A percentile compares a stretch with the other conserved stretches of the same genome.
Evolutionary conservation across 2,113 vertebrate genomes (phyloP).

Genomic region (Tautogolabrus adspersus): DNA sequence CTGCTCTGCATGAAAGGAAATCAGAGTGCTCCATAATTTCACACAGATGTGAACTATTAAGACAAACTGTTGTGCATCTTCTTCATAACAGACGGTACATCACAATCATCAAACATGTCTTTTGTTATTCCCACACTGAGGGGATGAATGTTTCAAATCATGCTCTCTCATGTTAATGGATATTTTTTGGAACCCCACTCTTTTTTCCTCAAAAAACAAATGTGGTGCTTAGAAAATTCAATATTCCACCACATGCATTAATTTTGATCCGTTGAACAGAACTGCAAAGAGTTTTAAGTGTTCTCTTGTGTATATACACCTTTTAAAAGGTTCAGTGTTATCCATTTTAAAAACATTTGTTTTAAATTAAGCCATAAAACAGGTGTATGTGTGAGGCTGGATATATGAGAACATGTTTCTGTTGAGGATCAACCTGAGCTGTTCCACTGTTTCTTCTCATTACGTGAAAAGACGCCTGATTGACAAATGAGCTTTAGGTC

Average conservation of each 20-base stretch:
- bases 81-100: slow-evolving; percentile 38
- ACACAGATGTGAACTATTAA: slow-evolving; percentile 61
- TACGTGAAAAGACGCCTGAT: slow-evolving; percentile 55
- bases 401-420: slow-evolving; percentile 46
- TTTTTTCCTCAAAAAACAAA: slow-evolving; percentile 32
- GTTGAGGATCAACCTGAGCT: slow-evolving; percentile 19
- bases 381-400: slow-evolving; percentile 17
- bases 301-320: too few relatives aligned
- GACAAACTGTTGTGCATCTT: slow-evolving; percentile 37
- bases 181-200: slow-evolving; percentile 2
- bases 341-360: neutral
- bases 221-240: slow-evolving; percentile 27
- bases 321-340: too few relatives aligned
- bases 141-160: slow-evolving; percentile 32
- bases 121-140: slow-evolving; percentile 30
- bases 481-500: slow-evolving; percentile 68
- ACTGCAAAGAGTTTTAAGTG: slow-evolving; percentile 13
- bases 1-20: slow-evolving; percentile 40
- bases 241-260: neutral
- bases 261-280: slow-evolving; percentile 10
- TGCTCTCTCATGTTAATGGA: neutral
- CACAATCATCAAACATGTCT: slow-evolving; percentile 42
- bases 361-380: slow-evolving; percentile 26
- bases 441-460: slow-evolving; percentile 63
- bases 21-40: slow-evolving; percentile 46